phyloP scores from a whole-genome alignment of 2,113 vertebrate genomes.

The Pardalotus punctatus region DNA sequence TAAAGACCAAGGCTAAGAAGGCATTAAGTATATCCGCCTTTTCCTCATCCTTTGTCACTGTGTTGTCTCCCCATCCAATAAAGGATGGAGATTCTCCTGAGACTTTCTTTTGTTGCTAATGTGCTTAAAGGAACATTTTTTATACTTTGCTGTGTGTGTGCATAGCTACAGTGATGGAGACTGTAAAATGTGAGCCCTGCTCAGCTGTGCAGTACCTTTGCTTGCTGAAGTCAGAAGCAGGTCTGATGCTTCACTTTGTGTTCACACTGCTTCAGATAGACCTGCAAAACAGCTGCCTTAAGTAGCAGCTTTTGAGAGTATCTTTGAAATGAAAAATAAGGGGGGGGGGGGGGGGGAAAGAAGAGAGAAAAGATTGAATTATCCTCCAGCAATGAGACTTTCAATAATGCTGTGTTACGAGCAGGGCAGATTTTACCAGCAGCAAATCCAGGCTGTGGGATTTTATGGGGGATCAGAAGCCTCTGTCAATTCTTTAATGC shows the following conservation, averaged over 20 bases:
- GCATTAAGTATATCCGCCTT: background rate
- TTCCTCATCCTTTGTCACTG: background rate
- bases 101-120: background rate
- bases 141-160: background rate
- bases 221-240: background rate
- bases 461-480: background rate
- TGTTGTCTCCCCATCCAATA: background rate
- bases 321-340: background rate
- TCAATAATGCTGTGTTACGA: accelerated
- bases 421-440: background rate
- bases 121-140: background rate
- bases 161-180: background rate
- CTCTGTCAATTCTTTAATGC: accelerated
- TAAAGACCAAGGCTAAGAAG: background rate
- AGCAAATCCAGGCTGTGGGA: background rate
- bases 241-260: background rate
- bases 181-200: background rate
- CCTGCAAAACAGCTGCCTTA: background rate
- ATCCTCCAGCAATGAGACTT: background rate
- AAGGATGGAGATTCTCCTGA: background rate
- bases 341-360: too few relatives aligned
- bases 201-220: background rate
- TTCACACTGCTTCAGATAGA: background rate
- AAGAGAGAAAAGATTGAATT: background rate
- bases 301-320: background rate